Percentiles rank a stretch among this genome's conserved stretches.
These are phyloP conservation scores for Mimumesa dahlbomi DNA, from an alignment of 2,888 invertebrate species.

Conservation along the genomic window DNA sequence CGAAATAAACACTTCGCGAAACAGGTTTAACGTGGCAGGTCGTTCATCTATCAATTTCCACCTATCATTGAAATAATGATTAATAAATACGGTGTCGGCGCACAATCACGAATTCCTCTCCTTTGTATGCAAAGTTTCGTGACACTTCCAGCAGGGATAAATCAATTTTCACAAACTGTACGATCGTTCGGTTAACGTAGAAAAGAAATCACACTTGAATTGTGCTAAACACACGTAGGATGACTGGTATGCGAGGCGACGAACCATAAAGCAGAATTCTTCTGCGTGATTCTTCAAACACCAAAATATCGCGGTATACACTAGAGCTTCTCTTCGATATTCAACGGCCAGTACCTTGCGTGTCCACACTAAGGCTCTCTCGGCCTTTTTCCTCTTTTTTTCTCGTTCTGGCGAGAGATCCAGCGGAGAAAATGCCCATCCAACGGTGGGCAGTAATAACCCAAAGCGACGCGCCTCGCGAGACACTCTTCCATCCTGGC, in stretches of 20 bases:
- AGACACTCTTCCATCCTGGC: constrained; percentile 53
- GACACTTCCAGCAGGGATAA: too few relatives aligned
- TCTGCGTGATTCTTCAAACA: constrained; percentile 35
- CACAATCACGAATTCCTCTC: too few relatives aligned
- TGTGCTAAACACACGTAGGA: not conserved
- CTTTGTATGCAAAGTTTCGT: too few relatives aligned
- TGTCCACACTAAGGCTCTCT: constrained; percentile 42
- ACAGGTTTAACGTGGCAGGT: too few relatives aligned
- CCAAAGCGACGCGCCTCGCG: constrained; percentile 48
- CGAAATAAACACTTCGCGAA: too few relatives aligned
- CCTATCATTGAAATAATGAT: too few relatives aligned
- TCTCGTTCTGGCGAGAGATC: constrained; percentile 29
- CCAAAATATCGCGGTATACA: constrained; percentile 48
- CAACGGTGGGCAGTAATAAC: constrained; percentile 48
- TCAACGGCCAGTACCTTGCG: constrained; percentile 36
- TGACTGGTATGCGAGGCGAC: constrained; percentile 2
- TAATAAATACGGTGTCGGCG: too few relatives aligned
- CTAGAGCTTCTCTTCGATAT: constrained; percentile 29
- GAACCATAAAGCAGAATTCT: constrained; percentile 22
- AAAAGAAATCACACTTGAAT: not conserved
- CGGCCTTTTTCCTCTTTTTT: constrained; percentile 5
- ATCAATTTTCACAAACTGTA: too few relatives aligned
- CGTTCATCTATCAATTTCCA: too few relatives aligned
- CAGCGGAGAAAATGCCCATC: constrained; percentile 54
- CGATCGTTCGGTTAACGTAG: too few relatives aligned